A percentile compares a stretch with the other conserved stretches of the same genome.
Conservation (phyloP, 2,888 invertebrate genomes). For the Drosophila lutescens region DNA sequence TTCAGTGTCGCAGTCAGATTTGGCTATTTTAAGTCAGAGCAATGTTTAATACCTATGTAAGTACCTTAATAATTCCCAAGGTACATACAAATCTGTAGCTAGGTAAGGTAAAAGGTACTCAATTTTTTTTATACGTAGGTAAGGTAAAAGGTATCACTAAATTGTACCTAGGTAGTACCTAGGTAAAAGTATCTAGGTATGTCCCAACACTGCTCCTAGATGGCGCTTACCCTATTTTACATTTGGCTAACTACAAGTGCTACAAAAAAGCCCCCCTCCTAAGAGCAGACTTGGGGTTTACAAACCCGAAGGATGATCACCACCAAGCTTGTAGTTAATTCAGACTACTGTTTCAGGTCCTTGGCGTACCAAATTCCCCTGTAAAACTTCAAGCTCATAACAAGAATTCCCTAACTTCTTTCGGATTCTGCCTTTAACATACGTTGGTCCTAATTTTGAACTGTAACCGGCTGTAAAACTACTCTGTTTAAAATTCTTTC, state of each 20-base stretch:
- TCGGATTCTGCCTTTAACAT: not conserved
- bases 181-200: no score
- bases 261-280: not conserved
- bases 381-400: not conserved
- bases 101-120: no score
- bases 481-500: not conserved
- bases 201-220: no score
- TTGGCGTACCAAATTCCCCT: not conserved
- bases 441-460: not conserved
- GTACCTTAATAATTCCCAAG: no score
- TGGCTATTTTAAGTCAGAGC: no score
- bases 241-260: not conserved
- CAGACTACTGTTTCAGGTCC: not conserved
- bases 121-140: no score
- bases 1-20: no score
- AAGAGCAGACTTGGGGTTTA: not conserved
- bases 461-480: not conserved
- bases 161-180: no score
- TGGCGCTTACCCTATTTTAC: not conserved
- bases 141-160: no score
- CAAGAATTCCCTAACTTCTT: not conserved
- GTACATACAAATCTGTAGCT: no score
- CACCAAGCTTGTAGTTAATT: not conserved
- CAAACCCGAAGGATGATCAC: not conserved
- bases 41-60: no score